phyloP scores from a whole-genome alignment of 1,140 invertebrate species.

The Drosophila ogumai region DNA sequence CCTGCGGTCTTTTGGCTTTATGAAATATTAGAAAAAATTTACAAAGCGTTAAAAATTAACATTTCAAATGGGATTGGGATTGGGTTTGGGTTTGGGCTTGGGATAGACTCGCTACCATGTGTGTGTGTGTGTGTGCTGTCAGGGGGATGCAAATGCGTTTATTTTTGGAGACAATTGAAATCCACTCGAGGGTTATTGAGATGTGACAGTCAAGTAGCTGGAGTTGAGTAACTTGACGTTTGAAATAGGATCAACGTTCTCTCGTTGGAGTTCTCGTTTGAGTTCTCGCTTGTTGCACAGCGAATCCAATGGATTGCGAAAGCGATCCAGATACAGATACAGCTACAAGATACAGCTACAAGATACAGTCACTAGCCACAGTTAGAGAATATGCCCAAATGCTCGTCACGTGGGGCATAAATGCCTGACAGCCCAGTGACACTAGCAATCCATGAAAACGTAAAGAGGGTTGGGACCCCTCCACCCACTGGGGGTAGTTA shows the following conservation, averaged over 20 bases:
- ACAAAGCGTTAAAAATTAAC: constrained; percentile 82
- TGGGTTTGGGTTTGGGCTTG: constrained; percentile 46
- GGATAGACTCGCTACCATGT: constrained; percentile 26
- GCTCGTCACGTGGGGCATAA: constrained; percentile 22
- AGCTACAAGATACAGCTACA: not conserved
- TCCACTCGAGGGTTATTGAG: constrained; percentile 81
- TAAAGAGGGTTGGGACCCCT: constrained; percentile 31
- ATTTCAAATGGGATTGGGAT: constrained; percentile 72
- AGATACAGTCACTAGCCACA: not conserved
- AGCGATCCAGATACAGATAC: constrained; percentile 23
- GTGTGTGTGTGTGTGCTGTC: constrained; percentile 13
- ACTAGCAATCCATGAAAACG: constrained; percentile 14
- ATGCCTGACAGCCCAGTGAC: constrained; percentile 39
- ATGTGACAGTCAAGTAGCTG: constrained; percentile 81
- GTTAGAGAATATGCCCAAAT: constrained; percentile 40
- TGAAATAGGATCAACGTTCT: constrained; percentile 76
- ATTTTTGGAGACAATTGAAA: constrained; percentile 83
- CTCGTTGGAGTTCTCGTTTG: constrained; percentile 10
- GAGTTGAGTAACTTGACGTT: constrained; percentile 72
- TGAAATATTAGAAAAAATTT: constrained; percentile 78
- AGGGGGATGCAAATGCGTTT: constrained; percentile 76
- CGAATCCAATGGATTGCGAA: constrained; percentile 33
- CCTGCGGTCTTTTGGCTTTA: constrained; percentile 30
- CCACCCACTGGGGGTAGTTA: constrained; percentile 10
- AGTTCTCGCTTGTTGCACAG: constrained; percentile 7